Evolutionary conservation across 2,797 vertebrate species (phyloP), one percentile per base, ranked within the genome.

Genomic region (Acrossocheilus fasciatus): DNA sequence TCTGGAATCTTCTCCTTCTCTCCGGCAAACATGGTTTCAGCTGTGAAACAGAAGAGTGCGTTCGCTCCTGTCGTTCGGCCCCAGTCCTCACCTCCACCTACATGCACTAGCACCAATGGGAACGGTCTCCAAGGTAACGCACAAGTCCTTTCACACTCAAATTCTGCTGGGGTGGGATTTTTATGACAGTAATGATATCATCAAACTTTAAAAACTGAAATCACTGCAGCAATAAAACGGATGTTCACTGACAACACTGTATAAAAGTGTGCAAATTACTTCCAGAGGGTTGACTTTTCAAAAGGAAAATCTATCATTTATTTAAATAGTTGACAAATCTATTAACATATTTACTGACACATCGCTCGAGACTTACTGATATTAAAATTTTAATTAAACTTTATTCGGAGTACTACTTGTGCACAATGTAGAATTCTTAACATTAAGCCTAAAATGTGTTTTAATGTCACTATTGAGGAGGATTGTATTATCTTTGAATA

Each of bases 1-100:
- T 98, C 98, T 26, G 98, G 98, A 89, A 97, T 99, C 92, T 99
- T 99, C 95, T 99, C 98, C 94, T 99, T 99, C 95, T 99, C 98
- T 91, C 98, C 98, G 91, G 98, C 98, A 95, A 99, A 99, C 96
- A 99, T 99, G 98, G 98, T 99, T 92, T 99, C 98, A 4, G 98
- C 98, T 4, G 98, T 99, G 91, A 99, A 99, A 90, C 98, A 99
- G 96, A 99, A 99, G 96, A 99, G 98, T 2, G 98, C 98, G 87
- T 99, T 99, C 5, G 98, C 98, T 1, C 98, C 98, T 0, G 98
- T 99, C 1, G 98, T 99, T 93, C 96, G 98, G 94, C 98, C 98
- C 30, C 97, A 98, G 83, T 97, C 97, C 47, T 99, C 98, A 70
- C 98, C 98, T 3, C 98, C 98, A 34, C 98, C 98, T 90, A 98